A percentile compares a stretch with the other conserved stretches of the same genome.
Evolutionary conservation across 2,113 vertebrate genomes (phyloP).

Genomic region (Antechinus flavipes): DNA sequence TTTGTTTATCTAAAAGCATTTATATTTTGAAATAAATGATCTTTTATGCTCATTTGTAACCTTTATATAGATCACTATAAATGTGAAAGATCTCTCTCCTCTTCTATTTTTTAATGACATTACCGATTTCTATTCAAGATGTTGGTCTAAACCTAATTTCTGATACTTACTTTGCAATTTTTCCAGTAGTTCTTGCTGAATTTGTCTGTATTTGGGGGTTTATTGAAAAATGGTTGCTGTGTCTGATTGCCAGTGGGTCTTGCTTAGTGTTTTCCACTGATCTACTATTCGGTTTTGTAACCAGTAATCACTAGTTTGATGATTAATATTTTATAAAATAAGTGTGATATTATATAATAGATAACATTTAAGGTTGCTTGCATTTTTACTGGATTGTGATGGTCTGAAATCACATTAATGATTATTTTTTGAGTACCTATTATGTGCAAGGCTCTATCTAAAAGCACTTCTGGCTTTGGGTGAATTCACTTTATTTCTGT

Average conservation of each 20-base stretch:
- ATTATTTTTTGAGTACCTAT: neutral
- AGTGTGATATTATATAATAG: neutral
- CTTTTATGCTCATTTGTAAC: neutral
- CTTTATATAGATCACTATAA: neutral
- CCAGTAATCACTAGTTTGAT: neutral
- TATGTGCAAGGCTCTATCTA: neutral
- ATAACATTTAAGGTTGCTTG: neutral
- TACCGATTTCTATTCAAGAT: neutral
- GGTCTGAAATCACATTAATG: neutral
- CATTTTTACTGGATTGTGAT: neutral
- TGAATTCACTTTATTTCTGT: constrained; percentile 9
- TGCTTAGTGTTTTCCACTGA: neutral
- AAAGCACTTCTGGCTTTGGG: neutral
- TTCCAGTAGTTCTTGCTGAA: neutral
- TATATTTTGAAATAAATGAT: neutral
- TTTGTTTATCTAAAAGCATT: neutral
- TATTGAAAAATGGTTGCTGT: neutral
- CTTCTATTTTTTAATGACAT: neutral
- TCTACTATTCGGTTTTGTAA: neutral
- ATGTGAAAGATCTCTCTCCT: neutral
- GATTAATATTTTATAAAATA: neutral
- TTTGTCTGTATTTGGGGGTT: neutral
- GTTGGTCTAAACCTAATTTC: neutral
- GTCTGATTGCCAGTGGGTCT: neutral
- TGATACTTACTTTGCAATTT: neutral